Percentiles rank a stretch among this genome's conserved stretches.
phyloP scores from a whole-genome alignment of 2,888 invertebrate species.

The Caenorhabditis plicata region DNA sequence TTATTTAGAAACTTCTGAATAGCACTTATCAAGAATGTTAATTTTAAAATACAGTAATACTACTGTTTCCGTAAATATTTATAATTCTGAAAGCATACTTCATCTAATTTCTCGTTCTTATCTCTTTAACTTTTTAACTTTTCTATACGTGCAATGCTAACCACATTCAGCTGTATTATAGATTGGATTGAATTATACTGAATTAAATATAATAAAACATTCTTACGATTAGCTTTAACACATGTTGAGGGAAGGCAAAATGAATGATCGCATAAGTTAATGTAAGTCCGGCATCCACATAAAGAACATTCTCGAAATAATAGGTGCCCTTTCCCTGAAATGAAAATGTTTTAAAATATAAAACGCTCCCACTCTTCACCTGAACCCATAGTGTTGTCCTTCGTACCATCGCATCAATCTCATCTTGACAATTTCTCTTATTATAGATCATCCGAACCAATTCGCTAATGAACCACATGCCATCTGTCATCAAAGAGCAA shows the following conservation, averaged over 20 bases:
- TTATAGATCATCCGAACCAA: conserved; percentile 35
- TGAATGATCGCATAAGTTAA: conserved; percentile 53
- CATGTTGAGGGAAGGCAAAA: conserved; percentile 57
- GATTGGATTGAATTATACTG: too few relatives aligned
- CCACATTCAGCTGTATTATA: too few relatives aligned
- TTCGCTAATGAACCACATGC: conserved; percentile 53
- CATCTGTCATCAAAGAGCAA: conserved; percentile 45
- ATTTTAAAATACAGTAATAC: too few relatives aligned
- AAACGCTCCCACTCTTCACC: conserved; percentile 27
- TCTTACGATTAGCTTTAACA: conserved; percentile 54
- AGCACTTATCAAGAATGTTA: too few relatives aligned
- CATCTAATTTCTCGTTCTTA: too few relatives aligned
- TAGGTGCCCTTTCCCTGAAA: conserved; percentile 41
- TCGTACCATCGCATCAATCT: conserved; percentile 50
- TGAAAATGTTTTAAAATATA: conserved; percentile 1
- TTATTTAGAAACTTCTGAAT: too few relatives aligned
- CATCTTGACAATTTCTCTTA: conserved; percentile 38
- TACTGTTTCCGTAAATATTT: too few relatives aligned
- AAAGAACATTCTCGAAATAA: conserved; percentile 50
- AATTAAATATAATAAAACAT: not conserved
- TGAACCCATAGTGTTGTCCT: conserved; percentile 54
- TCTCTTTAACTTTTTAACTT: too few relatives aligned
- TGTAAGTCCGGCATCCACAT: conserved; percentile 49
- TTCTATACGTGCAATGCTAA: too few relatives aligned
- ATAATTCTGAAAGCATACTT: too few relatives aligned